These are phyloP conservation scores for Drosophila ironensis DNA, from an alignment of 1,140 invertebrate species.

Conservation along the genomic window DNA sequence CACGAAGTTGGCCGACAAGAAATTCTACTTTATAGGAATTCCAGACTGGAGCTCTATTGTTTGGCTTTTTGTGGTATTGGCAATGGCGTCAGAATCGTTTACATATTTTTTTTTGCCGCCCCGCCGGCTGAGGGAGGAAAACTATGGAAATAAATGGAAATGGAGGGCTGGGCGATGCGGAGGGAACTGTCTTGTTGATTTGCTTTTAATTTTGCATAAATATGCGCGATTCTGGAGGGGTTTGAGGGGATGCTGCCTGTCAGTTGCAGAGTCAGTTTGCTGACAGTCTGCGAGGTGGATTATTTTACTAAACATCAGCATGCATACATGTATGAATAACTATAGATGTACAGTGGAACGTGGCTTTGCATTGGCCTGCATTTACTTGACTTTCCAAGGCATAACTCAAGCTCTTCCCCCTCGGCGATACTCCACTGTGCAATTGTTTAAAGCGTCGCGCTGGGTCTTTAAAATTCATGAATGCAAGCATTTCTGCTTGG, in stretches of 20 bases:
- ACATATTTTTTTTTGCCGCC: conserved; percentile 50
- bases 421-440: no score
- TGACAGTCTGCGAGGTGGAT: conserved; percentile 48
- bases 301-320: conserved; percentile 40
- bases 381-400: no score
- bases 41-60: conserved; percentile 58
- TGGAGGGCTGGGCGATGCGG: conserved; percentile 28
- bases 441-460: conserved; percentile 6
- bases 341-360: conserved; percentile 12
- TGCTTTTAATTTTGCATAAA: conserved; percentile 77
- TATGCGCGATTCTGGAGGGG: conserved; percentile 39
- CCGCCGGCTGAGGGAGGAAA: conserved; percentile 12
- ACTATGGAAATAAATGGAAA: conserved; percentile 31
- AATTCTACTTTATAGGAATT: conserved; percentile 58
- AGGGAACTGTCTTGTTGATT: conserved; percentile 71
- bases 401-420: no score
- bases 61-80: conserved; percentile 40
- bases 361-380: no score
- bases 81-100: conserved; percentile 53
- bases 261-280: conserved; percentile 57
- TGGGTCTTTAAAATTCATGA: conserved; percentile 66
- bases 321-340: conserved; percentile 68
- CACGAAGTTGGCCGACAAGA: conserved; percentile 49
- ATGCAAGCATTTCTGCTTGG: conserved; percentile 57
- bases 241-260: conserved; percentile 33